A percentile compares a stretch with the other conserved stretches of the same genome.
Evolutionary conservation across 2,797 vertebrate genomes (phyloP).

Genomic region (Helarctos malayanus): DNA sequence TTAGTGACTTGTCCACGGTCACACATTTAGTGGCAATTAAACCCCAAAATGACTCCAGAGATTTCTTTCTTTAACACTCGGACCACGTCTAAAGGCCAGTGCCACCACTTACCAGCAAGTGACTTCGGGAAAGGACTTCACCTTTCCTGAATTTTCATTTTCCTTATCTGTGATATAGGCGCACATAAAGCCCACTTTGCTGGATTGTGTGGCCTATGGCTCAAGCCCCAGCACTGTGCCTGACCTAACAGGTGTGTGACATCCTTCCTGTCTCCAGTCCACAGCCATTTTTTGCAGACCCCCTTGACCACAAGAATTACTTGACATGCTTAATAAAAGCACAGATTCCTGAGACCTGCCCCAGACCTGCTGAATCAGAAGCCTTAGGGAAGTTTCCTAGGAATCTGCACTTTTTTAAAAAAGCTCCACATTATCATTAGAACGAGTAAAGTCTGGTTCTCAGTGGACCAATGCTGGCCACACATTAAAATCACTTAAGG

Average conservation of each 20-base stretch:
- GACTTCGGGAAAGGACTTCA: background rate
- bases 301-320: background rate
- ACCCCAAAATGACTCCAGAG: background rate
- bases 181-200: background rate
- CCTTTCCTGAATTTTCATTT: background rate
- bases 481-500: background rate
- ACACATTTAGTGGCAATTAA: background rate
- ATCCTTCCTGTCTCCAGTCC: background rate
- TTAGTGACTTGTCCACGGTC: background rate
- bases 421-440: background rate
- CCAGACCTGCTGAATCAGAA: background rate
- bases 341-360: background rate
- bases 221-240: background rate
- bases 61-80: background rate
- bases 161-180: background rate
- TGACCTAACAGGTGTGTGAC: background rate
- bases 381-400: background rate
- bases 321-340: background rate
- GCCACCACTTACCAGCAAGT: background rate
- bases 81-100: background rate
- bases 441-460: background rate
- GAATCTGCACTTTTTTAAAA: background rate
- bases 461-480: background rate
- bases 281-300: background rate
- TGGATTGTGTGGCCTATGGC: rapidly evolving